phyloP scores from a whole-genome alignment of 1,140 invertebrate genomes.

The Drosophila kohkoa region DNA sequence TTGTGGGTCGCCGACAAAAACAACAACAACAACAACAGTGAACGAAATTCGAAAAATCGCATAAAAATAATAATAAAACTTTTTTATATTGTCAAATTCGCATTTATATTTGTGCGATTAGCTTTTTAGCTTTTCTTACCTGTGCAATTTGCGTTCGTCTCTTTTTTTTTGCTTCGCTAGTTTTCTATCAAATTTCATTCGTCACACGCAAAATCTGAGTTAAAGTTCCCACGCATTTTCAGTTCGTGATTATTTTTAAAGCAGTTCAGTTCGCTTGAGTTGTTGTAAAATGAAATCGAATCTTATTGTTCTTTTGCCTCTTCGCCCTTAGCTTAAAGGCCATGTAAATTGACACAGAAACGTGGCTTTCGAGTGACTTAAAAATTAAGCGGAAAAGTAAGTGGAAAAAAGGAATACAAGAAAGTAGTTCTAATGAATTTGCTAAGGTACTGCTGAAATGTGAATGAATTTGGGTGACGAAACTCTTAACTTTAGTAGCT shows the following conservation, averaged over 20 bases:
- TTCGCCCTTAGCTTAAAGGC: conserved; percentile 15
- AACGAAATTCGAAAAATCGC: not conserved
- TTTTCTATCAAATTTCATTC: conserved; percentile 48
- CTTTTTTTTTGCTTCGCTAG: conserved; percentile 22
- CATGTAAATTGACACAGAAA: conserved; percentile 34
- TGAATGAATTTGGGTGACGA: not conserved
- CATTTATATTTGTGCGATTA: conserved; percentile 72
- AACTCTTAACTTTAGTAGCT: not conserved
- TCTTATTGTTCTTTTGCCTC: conserved; percentile 41
- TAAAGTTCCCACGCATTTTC: conserved; percentile 77
- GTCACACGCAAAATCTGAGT: conserved; percentile 60
- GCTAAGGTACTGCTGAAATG: not conserved
- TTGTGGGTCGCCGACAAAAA: conserved; percentile 38
- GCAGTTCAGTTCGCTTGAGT: conserved; percentile 12
- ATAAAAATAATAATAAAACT: conserved; percentile 41
- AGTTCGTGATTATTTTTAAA: conserved; percentile 65
- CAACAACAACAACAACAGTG: not conserved
- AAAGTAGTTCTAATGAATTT: conserved; percentile 2
- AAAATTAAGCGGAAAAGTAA: not conserved
- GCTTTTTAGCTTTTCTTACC: conserved; percentile 65
- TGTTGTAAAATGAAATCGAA: conserved; percentile 38
- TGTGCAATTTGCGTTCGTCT: conserved; percentile 42
- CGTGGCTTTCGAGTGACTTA: conserved; percentile 4
- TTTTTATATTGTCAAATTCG: conserved; percentile 72
- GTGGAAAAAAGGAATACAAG: not conserved